A percentile compares a stretch with the other conserved stretches of the same genome.
Evolutionary conservation across 2,888 invertebrate species (phyloP).

Genomic region (Dryococelus australis): DNA sequence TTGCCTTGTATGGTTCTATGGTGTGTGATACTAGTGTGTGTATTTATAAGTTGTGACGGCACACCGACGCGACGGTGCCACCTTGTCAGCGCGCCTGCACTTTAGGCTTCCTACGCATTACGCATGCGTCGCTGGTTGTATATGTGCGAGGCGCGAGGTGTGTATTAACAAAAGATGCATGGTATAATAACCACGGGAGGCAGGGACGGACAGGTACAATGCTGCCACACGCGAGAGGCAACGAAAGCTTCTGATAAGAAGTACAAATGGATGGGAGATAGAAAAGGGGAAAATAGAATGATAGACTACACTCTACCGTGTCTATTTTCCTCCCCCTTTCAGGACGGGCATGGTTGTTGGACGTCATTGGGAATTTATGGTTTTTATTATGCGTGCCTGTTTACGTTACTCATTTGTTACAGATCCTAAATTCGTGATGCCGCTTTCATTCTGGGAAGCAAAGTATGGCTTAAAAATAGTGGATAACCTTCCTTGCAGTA

Average conservation of each 20-base stretch:
- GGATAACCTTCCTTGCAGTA: neutral
- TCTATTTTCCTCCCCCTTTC: neutral
- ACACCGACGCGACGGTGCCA: no score
- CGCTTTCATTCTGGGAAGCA: neutral
- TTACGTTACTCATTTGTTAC: neutral
- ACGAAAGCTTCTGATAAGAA: neutral
- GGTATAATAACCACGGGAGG: neutral
- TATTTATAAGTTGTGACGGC: no score
- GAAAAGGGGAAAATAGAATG: neutral
- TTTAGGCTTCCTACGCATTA: neutral
- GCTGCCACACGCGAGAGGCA: neutral
- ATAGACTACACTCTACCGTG: neutral
- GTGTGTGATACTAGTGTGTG: no score
- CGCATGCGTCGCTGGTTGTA: neutral
- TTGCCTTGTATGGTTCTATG: no score
- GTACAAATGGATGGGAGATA: neutral
- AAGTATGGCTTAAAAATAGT: neutral
- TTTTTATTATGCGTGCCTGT: neutral
- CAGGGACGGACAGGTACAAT: neutral
- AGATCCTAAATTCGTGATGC: neutral
- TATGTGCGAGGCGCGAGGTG: neutral
- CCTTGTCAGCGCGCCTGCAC: neutral
- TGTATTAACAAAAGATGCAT: neutral
- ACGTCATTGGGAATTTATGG: conserved; percentile 1
- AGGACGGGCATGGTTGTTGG: neutral